Conservation (phyloP, 2,797 vertebrate species). For the Coregonus sp. region DNA sequence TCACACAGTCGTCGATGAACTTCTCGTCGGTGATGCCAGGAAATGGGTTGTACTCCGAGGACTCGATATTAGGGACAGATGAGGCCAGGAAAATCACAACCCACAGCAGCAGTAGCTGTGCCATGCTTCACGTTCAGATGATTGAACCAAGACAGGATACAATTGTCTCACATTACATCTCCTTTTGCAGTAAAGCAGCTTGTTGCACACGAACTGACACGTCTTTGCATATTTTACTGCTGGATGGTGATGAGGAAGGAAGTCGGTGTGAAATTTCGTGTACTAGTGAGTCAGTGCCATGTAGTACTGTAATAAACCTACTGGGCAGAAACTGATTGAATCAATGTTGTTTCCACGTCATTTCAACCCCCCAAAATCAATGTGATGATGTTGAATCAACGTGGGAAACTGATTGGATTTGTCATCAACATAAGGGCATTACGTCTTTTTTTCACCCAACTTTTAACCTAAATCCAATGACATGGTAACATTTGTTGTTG, state of each 20-base stretch:
- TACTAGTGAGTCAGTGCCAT: too few species aligned
- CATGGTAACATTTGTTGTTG: too few species aligned
- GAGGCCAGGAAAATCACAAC: neutral
- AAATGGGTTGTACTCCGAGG: neutral
- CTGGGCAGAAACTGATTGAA: neutral
- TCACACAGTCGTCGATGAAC: conserved; percentile 56
- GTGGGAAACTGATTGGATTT: too few species aligned
- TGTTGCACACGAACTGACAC: neutral
- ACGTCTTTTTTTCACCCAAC: too few species aligned
- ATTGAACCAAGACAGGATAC: neutral
- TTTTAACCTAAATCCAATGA: too few species aligned
- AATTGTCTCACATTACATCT: neutral
- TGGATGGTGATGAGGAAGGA: neutral
- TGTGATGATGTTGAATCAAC: too few species aligned
- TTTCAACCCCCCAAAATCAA: too few species aligned
- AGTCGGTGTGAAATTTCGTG: neutral
- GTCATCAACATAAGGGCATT: too few species aligned
- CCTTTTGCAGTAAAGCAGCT: neutral
- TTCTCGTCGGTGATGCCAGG: conserved; percentile 50
- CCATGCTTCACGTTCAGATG: conserved; percentile 22
- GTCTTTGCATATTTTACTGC: too few species aligned
- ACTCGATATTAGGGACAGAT: conserved; percentile 5
- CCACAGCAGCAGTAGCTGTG: conserved; percentile 3
- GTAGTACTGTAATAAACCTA: neutral
- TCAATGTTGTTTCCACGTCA: too few species aligned